Percentiles rank a stretch among this genome's conserved stretches.
phyloP scores from a whole-genome alignment of 2,888 invertebrate species.

The Chamaedrilus cognettii region DNA sequence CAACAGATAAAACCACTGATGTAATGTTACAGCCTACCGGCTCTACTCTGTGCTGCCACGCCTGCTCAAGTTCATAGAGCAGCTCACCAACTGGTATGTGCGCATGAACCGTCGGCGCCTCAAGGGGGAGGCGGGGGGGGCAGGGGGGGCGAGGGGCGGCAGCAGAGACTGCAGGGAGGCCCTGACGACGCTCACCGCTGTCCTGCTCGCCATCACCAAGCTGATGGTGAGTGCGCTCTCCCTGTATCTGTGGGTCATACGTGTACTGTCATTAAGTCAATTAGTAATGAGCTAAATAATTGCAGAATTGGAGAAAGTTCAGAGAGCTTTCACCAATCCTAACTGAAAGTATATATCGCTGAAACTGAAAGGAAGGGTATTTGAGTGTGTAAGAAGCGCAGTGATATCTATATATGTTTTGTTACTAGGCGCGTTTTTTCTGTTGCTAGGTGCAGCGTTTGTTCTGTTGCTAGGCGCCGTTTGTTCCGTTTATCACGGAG shows the following conservation, averaged over 20 bases:
- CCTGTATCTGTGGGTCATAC: too few relatives aligned
- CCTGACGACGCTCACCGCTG: constrained; percentile 83
- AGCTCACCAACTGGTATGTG: constrained; percentile 99
- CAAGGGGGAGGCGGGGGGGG: constrained; percentile 86
- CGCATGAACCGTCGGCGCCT: constrained; percentile 93
- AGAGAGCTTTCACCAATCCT: too few relatives aligned
- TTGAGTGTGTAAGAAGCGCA: too few relatives aligned
- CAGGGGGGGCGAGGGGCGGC: constrained; percentile 71
- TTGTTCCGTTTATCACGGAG: constrained; percentile 95
- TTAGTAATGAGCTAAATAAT: too few relatives aligned
- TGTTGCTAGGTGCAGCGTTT: background rate
- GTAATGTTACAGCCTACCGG: constrained; percentile 70
- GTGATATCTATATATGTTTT: background rate
- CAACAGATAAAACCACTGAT: background rate
- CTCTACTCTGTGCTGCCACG: constrained; percentile 94
- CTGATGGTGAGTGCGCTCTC: constrained; percentile 69
- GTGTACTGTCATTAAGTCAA: too few relatives aligned
- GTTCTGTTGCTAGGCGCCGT: constrained; percentile 70
- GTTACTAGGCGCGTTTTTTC: too few relatives aligned
- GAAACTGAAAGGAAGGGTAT: too few relatives aligned
- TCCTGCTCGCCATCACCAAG: constrained; percentile 83
- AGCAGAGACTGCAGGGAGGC: constrained; percentile 79
- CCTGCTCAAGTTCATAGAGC: constrained; percentile 93
- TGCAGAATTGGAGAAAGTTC: too few relatives aligned
- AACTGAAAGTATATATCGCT: too few relatives aligned